Evolutionary conservation across 2,113 vertebrate genomes (phyloP).

Genomic region (Oreochromis aureus): DNA sequence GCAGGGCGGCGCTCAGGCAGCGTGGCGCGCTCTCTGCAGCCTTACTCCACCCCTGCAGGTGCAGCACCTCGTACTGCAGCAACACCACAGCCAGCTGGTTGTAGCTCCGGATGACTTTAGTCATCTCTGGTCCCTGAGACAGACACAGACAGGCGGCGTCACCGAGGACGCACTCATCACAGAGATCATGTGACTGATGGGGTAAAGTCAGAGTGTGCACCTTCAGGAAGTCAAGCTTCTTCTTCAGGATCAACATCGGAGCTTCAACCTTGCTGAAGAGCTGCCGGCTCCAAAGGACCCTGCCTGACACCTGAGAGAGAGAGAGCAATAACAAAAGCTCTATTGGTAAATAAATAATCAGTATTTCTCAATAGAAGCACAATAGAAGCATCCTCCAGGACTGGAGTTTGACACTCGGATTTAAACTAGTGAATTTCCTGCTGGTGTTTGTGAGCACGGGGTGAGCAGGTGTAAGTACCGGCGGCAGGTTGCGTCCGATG

Average conservation of each 20-base stretch:
- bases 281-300: constrained; percentile 80
- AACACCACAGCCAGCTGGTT: constrained; percentile 76
- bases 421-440: background rate
- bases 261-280: constrained; percentile 77
- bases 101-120: constrained; percentile 71
- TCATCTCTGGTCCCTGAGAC: constrained; percentile 71
- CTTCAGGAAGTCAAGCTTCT: constrained; percentile 71
- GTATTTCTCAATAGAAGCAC: background rate
- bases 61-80: constrained; percentile 76
- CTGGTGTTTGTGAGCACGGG: background rate
- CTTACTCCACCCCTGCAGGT: constrained; percentile 72
- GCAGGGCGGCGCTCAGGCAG: constrained; percentile 66
- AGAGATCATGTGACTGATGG: background rate
- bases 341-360: background rate
- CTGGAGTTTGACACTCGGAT: background rate
- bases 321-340: background rate
- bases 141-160: background rate
- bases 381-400: background rate
- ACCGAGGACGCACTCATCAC: background rate
- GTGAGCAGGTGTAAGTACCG: constrained; percentile 55
- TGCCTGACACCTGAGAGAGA: constrained; percentile 71
- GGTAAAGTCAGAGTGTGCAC: constrained; percentile 26
- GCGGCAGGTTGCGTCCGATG: constrained; percentile 71
- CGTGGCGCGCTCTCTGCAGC: constrained; percentile 60
- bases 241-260: constrained; percentile 78